Base-by-base conservation (phyloP, 2,888 invertebrate species). In the Archaeoteleia sp. region DNA sequence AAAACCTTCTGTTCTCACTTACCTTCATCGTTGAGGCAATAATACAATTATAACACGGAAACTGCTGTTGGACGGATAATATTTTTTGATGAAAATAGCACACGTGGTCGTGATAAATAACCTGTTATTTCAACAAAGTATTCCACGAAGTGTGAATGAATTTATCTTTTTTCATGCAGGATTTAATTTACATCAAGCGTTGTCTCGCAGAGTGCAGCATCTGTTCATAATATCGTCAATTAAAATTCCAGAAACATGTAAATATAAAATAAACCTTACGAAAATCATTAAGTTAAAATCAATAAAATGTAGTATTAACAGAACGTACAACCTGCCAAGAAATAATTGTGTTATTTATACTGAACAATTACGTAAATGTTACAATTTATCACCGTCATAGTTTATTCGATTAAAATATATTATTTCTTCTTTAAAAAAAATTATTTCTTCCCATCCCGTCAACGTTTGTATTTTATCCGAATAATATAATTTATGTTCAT, bases 151-250 rank as follows among this genome's bases (percentile, higher is more conserved):
- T 7, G 32, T 32, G 12, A 32, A 7, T 10, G 12, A 10, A 32
- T 32, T 32, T 32, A 32, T 32, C 2, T 32, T 32, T 10, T 10
- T 32, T 12, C 9, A 12, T 10, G 3, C 5, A 9, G 9, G 10
- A 32, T 4, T 10, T 7, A 32, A 10, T 32, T 32, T 10, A 32
- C 12, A 2, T 32, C 10, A 4, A 1, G 32, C 12, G 12, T 32
- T 32, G 3, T 10, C n/a, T 32, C 10, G 32, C 32, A 12, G 9
- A 32, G 32, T 10, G 10, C 5, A 32, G 12, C 32, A 32, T 32
- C 32, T 32, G 32, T 32, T 32, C 32, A 10, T 32, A 8, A 32
- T 10, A 32, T 9, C 10, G 12, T 12, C 9, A 32, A 32, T 32
- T 32, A 32, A 10, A 4, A 7, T 29, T 29, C 29, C 29, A 3